Conservation (phyloP, 2,888 invertebrate species). For the Bellardia bayeri region DNA sequence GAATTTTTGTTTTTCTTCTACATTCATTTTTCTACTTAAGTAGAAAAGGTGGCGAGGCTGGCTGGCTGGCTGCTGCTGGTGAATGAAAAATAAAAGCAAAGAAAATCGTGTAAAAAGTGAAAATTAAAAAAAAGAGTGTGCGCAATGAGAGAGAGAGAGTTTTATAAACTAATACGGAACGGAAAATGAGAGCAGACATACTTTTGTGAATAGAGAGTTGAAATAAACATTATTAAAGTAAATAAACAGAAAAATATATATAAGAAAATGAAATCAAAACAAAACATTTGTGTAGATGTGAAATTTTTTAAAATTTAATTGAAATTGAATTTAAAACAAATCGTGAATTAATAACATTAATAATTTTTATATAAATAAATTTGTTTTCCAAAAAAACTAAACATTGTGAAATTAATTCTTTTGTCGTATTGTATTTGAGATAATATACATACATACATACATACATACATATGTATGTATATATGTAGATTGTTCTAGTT, state of each 20-base stretch:
- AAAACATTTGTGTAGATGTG: constrained; percentile 8
- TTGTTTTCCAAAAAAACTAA: neutral
- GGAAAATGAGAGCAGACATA: constrained; percentile 1
- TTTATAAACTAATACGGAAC: neutral
- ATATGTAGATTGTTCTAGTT: no score
- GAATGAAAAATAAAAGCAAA: constrained; percentile 66
- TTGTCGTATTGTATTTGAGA: constrained; percentile 31
- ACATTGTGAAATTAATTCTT: constrained; percentile 8
- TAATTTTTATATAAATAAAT: neutral
- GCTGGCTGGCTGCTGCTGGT: constrained; percentile 60
- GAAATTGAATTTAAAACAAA: neutral
- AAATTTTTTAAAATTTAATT: constrained; percentile 7
- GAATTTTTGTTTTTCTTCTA: constrained; percentile 56
- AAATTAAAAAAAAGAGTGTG: constrained; percentile 50
- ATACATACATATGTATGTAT: no score
- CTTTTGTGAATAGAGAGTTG: neutral
- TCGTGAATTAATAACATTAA: neutral
- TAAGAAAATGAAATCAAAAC: constrained; percentile 24
- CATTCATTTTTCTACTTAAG: neutral
- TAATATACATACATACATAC: neutral
- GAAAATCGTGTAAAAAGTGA: constrained; percentile 49
- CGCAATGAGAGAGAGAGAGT: constrained; percentile 37
- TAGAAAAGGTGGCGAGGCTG: constrained; percentile 46
- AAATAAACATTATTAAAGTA: constrained; percentile 37
- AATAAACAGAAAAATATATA: constrained; percentile 18